Percentiles rank a stretch among this genome's conserved stretches.
phyloP scores from a whole-genome alignment of 2,888 invertebrate genomes.

The Drosophila monieri region DNA sequence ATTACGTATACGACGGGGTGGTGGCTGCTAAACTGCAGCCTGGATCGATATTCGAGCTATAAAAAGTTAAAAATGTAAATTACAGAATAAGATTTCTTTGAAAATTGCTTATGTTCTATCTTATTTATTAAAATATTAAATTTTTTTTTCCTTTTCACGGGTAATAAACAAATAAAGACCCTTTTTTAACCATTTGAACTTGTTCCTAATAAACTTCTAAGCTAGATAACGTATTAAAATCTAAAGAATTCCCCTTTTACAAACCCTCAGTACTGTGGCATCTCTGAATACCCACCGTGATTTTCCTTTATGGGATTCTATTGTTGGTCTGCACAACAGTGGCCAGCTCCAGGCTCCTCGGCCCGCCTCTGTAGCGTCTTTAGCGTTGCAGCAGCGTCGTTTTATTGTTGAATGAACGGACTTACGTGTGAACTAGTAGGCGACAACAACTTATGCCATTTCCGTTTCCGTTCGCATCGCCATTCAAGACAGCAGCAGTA shows the following conservation, averaged over 20 bases:
- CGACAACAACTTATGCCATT: slow-evolving; percentile 80
- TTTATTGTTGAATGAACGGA: slow-evolving; percentile 71
- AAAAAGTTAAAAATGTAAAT: not conserved
- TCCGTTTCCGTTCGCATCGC: slow-evolving; percentile 71
- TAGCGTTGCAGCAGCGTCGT: slow-evolving; percentile 46
- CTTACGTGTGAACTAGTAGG: slow-evolving; percentile 74
- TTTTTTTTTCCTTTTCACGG: not conserved
- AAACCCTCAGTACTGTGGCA: slow-evolving; percentile 21
- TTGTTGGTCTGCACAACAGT: slow-evolving; percentile 33
- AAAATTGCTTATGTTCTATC: no score
- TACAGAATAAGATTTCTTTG: not conserved
- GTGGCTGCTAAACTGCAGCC: slow-evolving; percentile 2
- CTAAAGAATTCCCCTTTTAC: not conserved
- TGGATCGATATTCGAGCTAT: slow-evolving; percentile 1
- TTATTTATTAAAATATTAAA: no score
- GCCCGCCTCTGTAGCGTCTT: slow-evolving; percentile 20
- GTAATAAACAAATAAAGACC: not conserved
- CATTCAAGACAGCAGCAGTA: slow-evolving; percentile 26
- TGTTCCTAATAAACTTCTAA: not conserved
- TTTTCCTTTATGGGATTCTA: slow-evolving; percentile 50
- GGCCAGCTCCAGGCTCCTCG: slow-evolving; percentile 20
- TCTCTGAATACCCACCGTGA: slow-evolving; percentile 27
- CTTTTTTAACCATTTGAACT: not conserved
- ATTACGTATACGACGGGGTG: slow-evolving; percentile 51
- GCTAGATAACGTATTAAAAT: not conserved